phyloP scores from a whole-genome alignment of 2,113 vertebrate species.

The Merops nubicus region DNA sequence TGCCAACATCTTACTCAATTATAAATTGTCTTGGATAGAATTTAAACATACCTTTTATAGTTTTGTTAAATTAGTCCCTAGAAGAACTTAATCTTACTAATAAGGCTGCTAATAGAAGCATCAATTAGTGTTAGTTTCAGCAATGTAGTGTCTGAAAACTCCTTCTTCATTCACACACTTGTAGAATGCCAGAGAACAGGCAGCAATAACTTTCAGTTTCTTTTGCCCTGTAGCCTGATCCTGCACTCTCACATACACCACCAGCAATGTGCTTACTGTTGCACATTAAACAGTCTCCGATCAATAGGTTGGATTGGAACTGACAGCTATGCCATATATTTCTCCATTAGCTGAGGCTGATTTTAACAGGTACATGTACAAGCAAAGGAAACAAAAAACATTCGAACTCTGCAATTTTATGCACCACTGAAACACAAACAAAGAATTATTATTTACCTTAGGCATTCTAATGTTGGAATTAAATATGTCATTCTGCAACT shows the following conservation, averaged over 20 bases:
- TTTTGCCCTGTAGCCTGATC: not conserved
- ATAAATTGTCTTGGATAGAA: not conserved
- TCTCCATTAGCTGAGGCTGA: not conserved
- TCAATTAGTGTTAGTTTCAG: not conserved
- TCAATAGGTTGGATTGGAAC: not conserved
- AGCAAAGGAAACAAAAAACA: not conserved
- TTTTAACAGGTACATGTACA: not conserved
- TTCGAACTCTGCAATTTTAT: not conserved
- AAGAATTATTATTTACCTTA: conserved; percentile 29
- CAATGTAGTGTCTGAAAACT: not conserved
- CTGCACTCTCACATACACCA: not conserved
- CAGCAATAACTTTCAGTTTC: not conserved
- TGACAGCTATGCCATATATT: not conserved
- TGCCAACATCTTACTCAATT: not conserved
- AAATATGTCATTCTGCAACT: not conserved
- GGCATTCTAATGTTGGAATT: conserved; percentile 2
- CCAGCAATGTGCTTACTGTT: not conserved
- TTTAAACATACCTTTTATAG: not conserved
- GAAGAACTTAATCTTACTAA: not conserved
- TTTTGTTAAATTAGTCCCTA: not conserved
- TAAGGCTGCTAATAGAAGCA: not conserved
- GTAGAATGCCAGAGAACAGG: not conserved
- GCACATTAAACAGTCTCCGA: not conserved
- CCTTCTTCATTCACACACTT: not conserved
- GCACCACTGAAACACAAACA: not conserved